Conservation (phyloP, 2,113 vertebrate genomes). For the Condylura cristata region DNA sequence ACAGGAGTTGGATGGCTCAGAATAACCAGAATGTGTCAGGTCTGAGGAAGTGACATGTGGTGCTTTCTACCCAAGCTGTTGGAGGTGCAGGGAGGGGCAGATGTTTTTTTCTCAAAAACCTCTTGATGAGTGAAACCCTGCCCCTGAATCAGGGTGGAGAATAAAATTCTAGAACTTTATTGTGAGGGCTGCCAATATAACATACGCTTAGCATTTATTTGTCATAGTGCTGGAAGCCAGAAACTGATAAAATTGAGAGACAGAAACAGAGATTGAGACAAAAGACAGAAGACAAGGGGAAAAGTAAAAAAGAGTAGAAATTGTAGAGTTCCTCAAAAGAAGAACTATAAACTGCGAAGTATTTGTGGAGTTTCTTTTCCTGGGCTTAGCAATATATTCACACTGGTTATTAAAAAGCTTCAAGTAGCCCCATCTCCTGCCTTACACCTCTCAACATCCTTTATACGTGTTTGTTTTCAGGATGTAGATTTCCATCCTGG, state of each 20-base stretch:
- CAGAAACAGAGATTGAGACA: not conserved
- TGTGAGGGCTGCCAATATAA: not conserved
- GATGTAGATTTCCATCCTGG: too few relatives aligned
- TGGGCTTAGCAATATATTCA: not conserved
- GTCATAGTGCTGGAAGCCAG: not conserved
- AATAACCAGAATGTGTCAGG: too few relatives aligned
- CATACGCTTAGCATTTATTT: not conserved
- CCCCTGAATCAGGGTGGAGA: accelerated
- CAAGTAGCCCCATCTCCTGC: accelerated
- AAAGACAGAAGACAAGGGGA: not conserved
- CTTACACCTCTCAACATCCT: not conserved
- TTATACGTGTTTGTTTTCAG: not conserved
- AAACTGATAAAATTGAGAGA: not conserved
- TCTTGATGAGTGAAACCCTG: too few relatives aligned
- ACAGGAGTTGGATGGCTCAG: too few relatives aligned
- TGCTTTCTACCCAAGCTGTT: not conserved
- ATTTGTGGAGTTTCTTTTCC: not conserved
- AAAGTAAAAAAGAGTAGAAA: accelerated
- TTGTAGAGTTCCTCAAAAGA: not conserved
- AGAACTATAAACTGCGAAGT: not conserved
- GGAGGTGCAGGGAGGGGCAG: not conserved
- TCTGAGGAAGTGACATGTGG: not conserved
- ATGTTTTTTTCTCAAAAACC: not conserved
- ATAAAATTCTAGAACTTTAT: too few relatives aligned
- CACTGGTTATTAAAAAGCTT: not conserved